Base-by-base conservation (phyloP, 1,140 invertebrate species). In the Hyposmocoma kahamanoa region DNA sequence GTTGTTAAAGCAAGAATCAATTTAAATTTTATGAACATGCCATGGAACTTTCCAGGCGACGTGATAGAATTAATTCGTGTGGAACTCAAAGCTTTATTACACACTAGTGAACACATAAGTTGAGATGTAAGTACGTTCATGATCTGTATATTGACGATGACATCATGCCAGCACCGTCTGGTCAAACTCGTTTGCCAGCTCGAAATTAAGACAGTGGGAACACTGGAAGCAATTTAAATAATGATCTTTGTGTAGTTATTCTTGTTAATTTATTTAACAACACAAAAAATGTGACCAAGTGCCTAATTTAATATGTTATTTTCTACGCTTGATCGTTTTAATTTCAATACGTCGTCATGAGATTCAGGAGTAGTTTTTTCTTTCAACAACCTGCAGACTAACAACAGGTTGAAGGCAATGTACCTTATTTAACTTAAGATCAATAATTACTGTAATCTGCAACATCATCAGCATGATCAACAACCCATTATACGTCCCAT, bases 1-100 rank as follows among this genome's bases (percentile, higher is more conserved):
- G 48, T 51, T 56, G 53, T 10, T 55, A 46, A 60, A 46, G 47
- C 47, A 49, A 59, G 56, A 41, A 30, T 53, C 36, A 48, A 63
- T 67, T 69, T 71, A 57, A 67, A 74, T 54, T 74, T 62, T 57
- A 59, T 66, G 64, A 65, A 26, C 51, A 45, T 59, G 36, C 54
- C 41, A 56, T 73, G 70, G 70, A 71, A 73, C 55, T 71, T 73
- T 73, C 70, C 70, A 68, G 20, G 45, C 38, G 22, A 38, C n/a
- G n/a, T 45, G 52, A 55, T 59, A 44, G 54, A 53, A 53, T 58
- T 56, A 59, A 59, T 59, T 50, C 54, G 53, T 56, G 34, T 54
- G 53, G 51, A 53, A 56, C n/a, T n/a, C n/a, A n/a, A n/a, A n/a
- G n/a, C n/a, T n/a, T 36, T 17, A 36, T n/a, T 36, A 15, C 15